These are phyloP conservation scores for Pogona vitticeps DNA, from an alignment of 2,113 vertebrate genomes.

Conservation along the genomic window DNA sequence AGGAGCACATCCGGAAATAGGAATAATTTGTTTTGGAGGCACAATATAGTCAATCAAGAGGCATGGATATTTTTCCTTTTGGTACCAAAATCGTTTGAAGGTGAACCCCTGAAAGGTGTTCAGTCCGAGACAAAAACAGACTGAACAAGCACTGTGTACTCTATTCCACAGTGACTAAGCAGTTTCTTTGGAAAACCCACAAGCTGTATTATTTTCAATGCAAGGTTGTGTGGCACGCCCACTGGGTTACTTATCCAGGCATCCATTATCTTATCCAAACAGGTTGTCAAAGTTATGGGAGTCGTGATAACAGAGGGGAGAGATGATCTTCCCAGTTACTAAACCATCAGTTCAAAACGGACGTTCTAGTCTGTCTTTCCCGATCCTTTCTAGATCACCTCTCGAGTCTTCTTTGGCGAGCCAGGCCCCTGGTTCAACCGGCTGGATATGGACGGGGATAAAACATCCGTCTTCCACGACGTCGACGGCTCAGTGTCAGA, in stretches of 20 bases:
- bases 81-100: no score
- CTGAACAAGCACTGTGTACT: no score
- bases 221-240: not conserved
- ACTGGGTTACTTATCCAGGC: not conserved
- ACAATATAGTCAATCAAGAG: no score
- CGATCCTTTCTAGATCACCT: constrained; percentile 83
- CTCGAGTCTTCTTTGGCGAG: constrained; percentile 95
- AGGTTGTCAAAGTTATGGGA: not conserved
- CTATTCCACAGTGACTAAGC: no score
- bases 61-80: no score
- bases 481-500: constrained; percentile 93
- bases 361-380: not conserved
- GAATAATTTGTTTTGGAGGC: no score
- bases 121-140: no score
- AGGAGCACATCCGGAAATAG: no score
- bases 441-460: constrained; percentile 96
- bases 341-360: not conserved
- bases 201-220: not conserved
- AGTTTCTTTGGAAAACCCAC: no score
- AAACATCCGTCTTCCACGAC: constrained; percentile 95
- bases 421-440: constrained; percentile 94
- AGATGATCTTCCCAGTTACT: no score
- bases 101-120: no score
- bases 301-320: no score
- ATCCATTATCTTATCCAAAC: not conserved